Evolutionary conservation across 2,888 invertebrate species (phyloP), one percentile per base, ranked within the genome.

Genomic region (Dyspetes luteomarginatus): DNA sequence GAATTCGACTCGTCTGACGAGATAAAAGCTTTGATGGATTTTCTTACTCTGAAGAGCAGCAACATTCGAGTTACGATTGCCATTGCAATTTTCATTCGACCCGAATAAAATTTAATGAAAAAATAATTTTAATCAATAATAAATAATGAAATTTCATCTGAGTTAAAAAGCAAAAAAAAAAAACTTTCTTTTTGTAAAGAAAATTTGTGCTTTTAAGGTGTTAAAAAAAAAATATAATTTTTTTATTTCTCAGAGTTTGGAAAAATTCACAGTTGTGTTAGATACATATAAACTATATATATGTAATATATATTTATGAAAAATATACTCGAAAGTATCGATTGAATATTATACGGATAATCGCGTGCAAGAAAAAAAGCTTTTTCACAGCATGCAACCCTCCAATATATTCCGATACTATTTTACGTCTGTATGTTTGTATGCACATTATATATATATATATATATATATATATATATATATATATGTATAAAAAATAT

Each of bases 271-370:
- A 19, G 3, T 0, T 5, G 36, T 36, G 36, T 4, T 9, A 36
- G 5, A 36, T 5, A 2, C 9, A 1, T 0, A 36, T 4, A 4
- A 28, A 28, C 7, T 36, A 9, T 36, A n/a, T n/a, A n/a, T 36
- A 36, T 12, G 12, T 36, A 7, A 12, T 12, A 9, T 2, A 12
- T 12, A 36, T 7, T 12, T 2, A 36, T 12, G 12, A 48, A 17
- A 48, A 15, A n/a, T n/a, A n/a, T n/a, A n/a, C n/a, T n/a, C n/a
- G n/a, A 30, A 58, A 5, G 19, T 30, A 62, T 43, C 24, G 43
- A 62, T n/a, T 22, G 7, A 1, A n/a, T 22, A 43, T 62, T 43
- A 62, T 41, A 22, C 60, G 43, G 60, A 62, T 62, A 43, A 62
- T 62, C 60, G 60, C 1, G 60, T n/a, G n/a, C n/a, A n/a, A n/a